These are phyloP conservation scores for Holocentrus rufus DNA, from an alignment of 2,797 vertebrate genomes.

Conservation along the genomic window DNA sequence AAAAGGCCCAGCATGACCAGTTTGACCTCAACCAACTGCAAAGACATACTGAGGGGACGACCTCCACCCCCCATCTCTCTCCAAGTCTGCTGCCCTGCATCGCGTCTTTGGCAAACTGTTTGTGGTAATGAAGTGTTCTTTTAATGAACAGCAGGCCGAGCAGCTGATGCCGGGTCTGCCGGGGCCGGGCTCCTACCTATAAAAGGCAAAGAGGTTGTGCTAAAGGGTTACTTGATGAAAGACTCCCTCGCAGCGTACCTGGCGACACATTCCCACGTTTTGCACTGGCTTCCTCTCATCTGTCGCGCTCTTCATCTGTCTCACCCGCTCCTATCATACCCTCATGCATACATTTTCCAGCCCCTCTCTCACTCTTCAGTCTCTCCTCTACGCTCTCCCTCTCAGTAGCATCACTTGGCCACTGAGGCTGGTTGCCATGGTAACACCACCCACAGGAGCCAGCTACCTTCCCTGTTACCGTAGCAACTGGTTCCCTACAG, in stretches of 20 bases:
- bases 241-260: background rate
- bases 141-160: slow-evolving; percentile 60
- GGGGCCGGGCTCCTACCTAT: slow-evolving; percentile 18
- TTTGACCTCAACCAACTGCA: slow-evolving; percentile 23
- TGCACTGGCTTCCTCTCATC: slow-evolving; percentile 45
- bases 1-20: slow-evolving; percentile 33
- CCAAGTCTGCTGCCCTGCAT: background rate
- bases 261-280: slow-evolving; percentile 36
- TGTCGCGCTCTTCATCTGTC: slow-evolving; percentile 29
- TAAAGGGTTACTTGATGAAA: slow-evolving; percentile 33
- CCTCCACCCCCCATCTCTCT: slow-evolving; percentile 36
- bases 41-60: slow-evolving; percentile 34
- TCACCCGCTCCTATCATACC: slow-evolving; percentile 47
- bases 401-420: slow-evolving; percentile 83
- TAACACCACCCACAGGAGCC: slow-evolving; percentile 85
- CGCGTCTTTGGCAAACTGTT: slow-evolving; percentile 42
- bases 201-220: slow-evolving; percentile 2
- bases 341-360: slow-evolving; percentile 54
- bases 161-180: slow-evolving; percentile 34
- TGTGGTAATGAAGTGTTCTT: slow-evolving; percentile 52
- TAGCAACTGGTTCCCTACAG: slow-evolving; percentile 85
- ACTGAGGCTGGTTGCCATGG: slow-evolving; percentile 82
- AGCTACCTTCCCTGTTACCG: slow-evolving; percentile 84
- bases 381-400: slow-evolving; percentile 60
- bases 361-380: slow-evolving; percentile 6